Conservation (phyloP, 2,888 invertebrate species). For the Tineola bisselliella region DNA sequence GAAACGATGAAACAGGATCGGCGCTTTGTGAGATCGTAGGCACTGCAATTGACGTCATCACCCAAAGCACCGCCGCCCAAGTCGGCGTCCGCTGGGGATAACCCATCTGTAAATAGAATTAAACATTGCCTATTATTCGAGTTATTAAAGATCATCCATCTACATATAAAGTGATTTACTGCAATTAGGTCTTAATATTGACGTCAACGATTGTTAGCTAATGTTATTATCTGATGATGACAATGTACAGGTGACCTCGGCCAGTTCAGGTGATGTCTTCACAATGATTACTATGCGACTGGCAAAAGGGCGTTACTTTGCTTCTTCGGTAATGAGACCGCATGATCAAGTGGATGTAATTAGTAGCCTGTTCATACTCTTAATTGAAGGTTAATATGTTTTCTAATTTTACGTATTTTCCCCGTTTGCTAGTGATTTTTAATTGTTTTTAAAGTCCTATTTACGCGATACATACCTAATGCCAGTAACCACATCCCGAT, state of each 20-base stretch:
- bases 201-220: not conserved
- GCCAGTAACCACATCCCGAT: not conserved
- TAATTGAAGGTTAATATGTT: not conserved
- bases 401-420: conserved; percentile 2
- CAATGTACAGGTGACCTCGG: not conserved
- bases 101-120: conserved; percentile 46
- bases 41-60: not conserved
- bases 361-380: not conserved
- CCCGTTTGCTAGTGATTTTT: not conserved
- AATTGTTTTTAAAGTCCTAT: too few species aligned
- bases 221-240: conserved; percentile 6
- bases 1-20: conserved; percentile 56
- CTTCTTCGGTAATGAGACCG: not conserved
- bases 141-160: not conserved
- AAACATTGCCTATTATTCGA: not conserved
- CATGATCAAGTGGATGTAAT: not conserved
- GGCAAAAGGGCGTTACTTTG: not conserved
- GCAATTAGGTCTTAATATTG: not conserved
- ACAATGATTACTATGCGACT: conserved; percentile 3
- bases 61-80: conserved; percentile 6
- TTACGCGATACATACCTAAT: not conserved
- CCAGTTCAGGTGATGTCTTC: not conserved
- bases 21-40: conserved; percentile 34
- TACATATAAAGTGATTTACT: not conserved
- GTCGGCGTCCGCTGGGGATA: conserved; percentile 29